Conservation (phyloP, 1,140 invertebrate species). For the Ostrea edulis region DNA sequence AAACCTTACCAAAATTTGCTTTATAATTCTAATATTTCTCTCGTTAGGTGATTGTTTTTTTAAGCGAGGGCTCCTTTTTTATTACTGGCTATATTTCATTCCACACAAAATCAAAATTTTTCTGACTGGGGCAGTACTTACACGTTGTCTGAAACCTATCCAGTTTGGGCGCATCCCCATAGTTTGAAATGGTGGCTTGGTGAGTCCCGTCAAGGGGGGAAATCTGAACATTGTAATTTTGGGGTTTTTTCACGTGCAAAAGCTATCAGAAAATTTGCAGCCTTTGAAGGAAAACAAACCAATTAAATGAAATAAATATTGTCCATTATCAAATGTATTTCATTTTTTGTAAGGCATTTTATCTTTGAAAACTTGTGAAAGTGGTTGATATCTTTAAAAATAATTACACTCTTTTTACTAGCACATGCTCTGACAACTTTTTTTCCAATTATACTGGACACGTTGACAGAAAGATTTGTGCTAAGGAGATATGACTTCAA, state of each 20-base stretch:
- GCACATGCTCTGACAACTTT: background rate
- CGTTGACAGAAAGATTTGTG: slow-evolving; percentile 25
- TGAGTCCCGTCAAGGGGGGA: background rate
- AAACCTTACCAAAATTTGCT: background rate
- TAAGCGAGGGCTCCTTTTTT: background rate
- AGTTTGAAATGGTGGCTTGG: background rate
- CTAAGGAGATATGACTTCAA: background rate
- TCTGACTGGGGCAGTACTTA: background rate
- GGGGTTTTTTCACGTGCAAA: slow-evolving; percentile 22
- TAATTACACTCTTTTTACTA: background rate
- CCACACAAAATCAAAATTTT: background rate
- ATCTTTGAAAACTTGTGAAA: background rate
- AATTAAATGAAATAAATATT: background rate
- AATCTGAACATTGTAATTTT: background rate
- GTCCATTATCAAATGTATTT: background rate
- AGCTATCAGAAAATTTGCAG: background rate
- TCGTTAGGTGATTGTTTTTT: background rate
- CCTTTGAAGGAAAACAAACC: background rate
- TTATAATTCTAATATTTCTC: background rate
- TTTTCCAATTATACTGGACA: background rate
- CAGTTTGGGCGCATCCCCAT: background rate
- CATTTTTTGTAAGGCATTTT: background rate
- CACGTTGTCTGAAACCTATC: background rate
- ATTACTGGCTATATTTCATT: background rate
- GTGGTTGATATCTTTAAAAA: background rate